A percentile compares a stretch with the other conserved stretches of the same genome.
Evolutionary conservation across 2,888 invertebrate genomes (phyloP).

Genomic region (Melieria picta): DNA sequence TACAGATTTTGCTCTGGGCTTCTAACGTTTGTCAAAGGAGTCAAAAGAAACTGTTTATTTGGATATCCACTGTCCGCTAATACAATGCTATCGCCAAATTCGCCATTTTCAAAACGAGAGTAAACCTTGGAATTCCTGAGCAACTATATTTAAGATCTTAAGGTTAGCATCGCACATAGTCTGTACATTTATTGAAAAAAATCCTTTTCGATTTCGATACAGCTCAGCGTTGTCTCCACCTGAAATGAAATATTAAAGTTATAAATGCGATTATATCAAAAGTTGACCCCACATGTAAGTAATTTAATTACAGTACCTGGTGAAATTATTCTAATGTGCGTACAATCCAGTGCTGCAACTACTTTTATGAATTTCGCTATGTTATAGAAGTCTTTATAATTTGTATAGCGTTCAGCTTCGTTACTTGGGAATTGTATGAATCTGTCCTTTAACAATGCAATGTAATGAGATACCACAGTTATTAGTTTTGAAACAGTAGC

Average conservation of each 20-base stretch:
- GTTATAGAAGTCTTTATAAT: not conserved
- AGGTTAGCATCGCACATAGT: constrained; percentile 30
- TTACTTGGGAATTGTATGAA: constrained; percentile 23
- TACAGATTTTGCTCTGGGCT: constrained; percentile 25
- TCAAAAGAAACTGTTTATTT: constrained; percentile 29
- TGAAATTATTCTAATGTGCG: constrained; percentile 30
- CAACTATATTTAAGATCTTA: constrained; percentile 33
- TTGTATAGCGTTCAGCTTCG: not conserved
- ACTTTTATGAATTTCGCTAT: constrained; percentile 22
- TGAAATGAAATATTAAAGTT: not conserved
- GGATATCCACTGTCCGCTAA: constrained; percentile 38
- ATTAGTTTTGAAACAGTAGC: not conserved
- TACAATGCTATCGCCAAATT: constrained; percentile 35
- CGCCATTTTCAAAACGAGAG: constrained; percentile 30
- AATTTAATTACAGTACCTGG: constrained; percentile 20
- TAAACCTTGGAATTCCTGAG: constrained; percentile 34
- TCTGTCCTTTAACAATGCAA: constrained; percentile 12
- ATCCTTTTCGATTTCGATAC: constrained; percentile 34
- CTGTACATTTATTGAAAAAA: constrained; percentile 36
- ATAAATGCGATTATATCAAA: too few relatives aligned
- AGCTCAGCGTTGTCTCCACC: constrained; percentile 33
- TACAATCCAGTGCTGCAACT: constrained; percentile 35
- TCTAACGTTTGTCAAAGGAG: constrained; percentile 17
- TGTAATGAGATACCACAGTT: constrained; percentile 21
- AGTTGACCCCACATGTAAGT: too few relatives aligned